phyloP scores from a whole-genome alignment of 2,888 invertebrate species.

The Galerucella calmariensis region DNA sequence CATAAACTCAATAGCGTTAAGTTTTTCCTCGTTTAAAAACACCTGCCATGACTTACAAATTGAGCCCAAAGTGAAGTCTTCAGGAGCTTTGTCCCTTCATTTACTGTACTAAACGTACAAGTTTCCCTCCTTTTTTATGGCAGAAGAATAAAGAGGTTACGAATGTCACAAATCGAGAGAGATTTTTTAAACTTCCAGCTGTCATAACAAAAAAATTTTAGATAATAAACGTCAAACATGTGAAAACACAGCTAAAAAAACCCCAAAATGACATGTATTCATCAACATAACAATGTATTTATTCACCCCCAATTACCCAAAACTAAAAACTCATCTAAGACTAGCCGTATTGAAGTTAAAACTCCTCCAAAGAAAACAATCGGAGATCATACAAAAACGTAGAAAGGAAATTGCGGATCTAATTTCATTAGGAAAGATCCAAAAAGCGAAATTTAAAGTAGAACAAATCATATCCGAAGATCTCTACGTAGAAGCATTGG shows the following conservation, averaged over 20 bases:
- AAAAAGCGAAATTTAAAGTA: slow-evolving; percentile 94
- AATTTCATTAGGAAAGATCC: slow-evolving; percentile 83
- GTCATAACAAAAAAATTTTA: no score
- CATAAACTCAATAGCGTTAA: no score
- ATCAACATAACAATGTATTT: slow-evolving; percentile 78
- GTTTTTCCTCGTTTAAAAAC: no score
- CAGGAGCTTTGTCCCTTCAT: no score
- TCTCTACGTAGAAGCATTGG: slow-evolving; percentile 99
- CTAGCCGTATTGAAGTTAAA: slow-evolving; percentile 93
- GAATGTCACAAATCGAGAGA: no score
- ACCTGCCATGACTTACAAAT: no score
- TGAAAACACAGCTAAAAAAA: neutral
- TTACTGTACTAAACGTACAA: no score
- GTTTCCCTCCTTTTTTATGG: no score
- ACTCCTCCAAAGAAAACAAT: slow-evolving; percentile 96
- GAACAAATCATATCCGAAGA: slow-evolving; percentile 99
- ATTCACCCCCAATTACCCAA: slow-evolving; percentile 91
- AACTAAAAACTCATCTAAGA: slow-evolving; percentile 95
- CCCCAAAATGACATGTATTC: neutral
- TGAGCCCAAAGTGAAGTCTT: no score
- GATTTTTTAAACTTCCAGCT: no score
- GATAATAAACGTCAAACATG: neutral
- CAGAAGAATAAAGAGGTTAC: no score
- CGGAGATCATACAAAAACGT: slow-evolving; percentile 94
- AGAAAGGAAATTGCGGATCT: slow-evolving; percentile 98